These are phyloP conservation scores for Myanophis thanlyinensis DNA, from an alignment of 2,113 vertebrate genomes.

Conservation along the genomic window DNA sequence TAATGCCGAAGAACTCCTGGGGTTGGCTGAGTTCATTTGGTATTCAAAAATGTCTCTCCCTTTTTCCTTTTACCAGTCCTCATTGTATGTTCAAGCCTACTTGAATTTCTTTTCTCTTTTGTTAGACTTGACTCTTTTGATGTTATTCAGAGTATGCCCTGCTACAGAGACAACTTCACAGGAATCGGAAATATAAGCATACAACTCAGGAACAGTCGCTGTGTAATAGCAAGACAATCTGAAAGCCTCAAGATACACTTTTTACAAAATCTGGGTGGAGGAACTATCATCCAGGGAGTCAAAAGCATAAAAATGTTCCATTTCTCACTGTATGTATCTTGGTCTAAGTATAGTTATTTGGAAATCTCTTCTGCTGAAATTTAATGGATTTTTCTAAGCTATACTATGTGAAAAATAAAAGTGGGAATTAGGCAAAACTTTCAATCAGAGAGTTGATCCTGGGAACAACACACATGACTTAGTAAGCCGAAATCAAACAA, in stretches of 20 bases:
- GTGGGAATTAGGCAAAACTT: background rate
- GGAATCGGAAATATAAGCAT: conserved; percentile 85
- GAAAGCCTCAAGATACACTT: conserved; percentile 43
- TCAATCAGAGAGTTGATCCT: background rate
- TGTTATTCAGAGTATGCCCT: conserved; percentile 88
- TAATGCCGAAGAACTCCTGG: conserved; percentile 76
- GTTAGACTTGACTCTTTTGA: conserved; percentile 88
- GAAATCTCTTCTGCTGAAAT: background rate
- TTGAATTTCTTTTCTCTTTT: conserved; percentile 94
- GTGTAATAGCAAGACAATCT: conserved; percentile 65
- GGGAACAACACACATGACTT: background rate
- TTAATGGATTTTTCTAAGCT: background rate
- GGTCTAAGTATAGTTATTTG: background rate
- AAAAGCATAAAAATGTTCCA: conserved; percentile 10
- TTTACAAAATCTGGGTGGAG: conserved; percentile 29
- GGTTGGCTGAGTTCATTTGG: conserved; percentile 78
- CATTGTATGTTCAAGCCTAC: conserved; percentile 83
- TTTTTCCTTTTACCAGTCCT: conserved; percentile 73
- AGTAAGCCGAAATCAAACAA: background rate
- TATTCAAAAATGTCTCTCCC: conserved; percentile 75
- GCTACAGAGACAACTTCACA: conserved; percentile 82
- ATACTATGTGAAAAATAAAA: background rate
- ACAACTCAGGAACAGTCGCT: conserved; percentile 68
- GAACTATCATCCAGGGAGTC: conserved; percentile 43
- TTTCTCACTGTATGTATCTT: background rate